Conservation (phyloP, 30 jellyfish, hydroid and myxozoan species). For the Turritopsis dohrnii region DNA sequence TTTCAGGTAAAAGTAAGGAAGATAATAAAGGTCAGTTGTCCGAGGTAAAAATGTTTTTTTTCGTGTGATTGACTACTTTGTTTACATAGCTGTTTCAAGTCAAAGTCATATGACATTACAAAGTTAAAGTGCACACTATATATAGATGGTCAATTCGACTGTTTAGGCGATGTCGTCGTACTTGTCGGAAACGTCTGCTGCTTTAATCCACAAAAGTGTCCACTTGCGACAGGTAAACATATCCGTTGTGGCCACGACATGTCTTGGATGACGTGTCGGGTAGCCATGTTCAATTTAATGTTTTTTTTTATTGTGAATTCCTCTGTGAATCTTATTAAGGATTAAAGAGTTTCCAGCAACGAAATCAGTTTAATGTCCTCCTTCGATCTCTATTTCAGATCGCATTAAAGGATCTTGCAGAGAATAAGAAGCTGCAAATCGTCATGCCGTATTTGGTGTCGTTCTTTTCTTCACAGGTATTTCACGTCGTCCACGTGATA, state of each 20-base stretch:
- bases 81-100: too few species aligned
- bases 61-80: not conserved
- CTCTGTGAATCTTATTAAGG: not conserved
- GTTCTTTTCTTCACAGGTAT: conserved; percentile 58
- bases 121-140: too few species aligned
- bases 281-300: not conserved
- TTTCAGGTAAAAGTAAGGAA: not conserved
- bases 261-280: too few species aligned
- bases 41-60: not conserved
- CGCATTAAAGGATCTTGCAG: conserved; percentile 39
- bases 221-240: conserved; percentile 1
- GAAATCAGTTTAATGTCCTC: too few species aligned
- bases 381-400: conserved; percentile 28
- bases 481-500: too few species aligned
- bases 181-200: not conserved
- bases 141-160: not conserved
- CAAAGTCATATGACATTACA: too few species aligned
- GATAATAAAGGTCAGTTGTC: not conserved
- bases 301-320: too few species aligned
- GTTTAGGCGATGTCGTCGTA: conserved; percentile 13
- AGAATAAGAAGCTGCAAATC: conserved; percentile 50
- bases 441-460: conserved; percentile 61
- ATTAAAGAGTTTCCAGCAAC: too few species aligned
- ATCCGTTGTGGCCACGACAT: too few species aligned
- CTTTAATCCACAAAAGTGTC: conserved; percentile 3